Conservation (phyloP, 2,888 invertebrate species). For the Poecilus cupreus region DNA sequence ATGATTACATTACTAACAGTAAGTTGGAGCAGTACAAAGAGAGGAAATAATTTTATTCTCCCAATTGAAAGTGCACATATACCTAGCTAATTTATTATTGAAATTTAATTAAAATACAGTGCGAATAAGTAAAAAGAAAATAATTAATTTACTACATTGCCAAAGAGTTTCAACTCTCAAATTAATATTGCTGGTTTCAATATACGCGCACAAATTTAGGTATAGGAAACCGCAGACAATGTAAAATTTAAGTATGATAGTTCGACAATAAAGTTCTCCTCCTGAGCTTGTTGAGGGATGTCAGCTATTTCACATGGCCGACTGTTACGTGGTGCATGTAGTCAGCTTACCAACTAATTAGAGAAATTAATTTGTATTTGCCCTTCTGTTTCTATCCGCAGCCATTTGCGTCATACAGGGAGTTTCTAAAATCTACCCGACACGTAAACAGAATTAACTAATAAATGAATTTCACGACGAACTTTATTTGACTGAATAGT, state of each 20-base stretch:
- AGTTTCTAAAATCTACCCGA: background rate
- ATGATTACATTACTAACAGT: no score
- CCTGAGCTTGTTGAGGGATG: background rate
- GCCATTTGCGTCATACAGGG: background rate
- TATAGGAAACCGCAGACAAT: constrained; percentile 26
- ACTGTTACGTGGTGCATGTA: constrained; percentile 10
- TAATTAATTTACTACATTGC: background rate
- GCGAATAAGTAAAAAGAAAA: background rate
- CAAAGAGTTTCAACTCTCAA: background rate
- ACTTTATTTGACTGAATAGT: background rate
- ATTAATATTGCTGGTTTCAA: constrained; percentile 24
- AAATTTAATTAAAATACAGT: background rate
- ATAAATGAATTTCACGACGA: background rate
- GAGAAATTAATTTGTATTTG: constrained; percentile 50
- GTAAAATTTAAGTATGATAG: constrained; percentile 22
- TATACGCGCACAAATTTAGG: background rate
- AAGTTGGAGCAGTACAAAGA: no score
- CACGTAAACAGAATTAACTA: constrained; percentile 33
- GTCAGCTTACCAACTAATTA: constrained; percentile 41
- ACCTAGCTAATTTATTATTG: no score
- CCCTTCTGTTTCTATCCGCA: constrained; percentile 28
- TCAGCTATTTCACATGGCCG: background rate
- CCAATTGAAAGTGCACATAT: no score
- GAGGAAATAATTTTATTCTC: no score
- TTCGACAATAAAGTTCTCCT: background rate